A percentile compares a stretch with the other conserved stretches of the same genome.
Conservation (phyloP, 2,113 vertebrate species). For the Chionomys nivalis region DNA sequence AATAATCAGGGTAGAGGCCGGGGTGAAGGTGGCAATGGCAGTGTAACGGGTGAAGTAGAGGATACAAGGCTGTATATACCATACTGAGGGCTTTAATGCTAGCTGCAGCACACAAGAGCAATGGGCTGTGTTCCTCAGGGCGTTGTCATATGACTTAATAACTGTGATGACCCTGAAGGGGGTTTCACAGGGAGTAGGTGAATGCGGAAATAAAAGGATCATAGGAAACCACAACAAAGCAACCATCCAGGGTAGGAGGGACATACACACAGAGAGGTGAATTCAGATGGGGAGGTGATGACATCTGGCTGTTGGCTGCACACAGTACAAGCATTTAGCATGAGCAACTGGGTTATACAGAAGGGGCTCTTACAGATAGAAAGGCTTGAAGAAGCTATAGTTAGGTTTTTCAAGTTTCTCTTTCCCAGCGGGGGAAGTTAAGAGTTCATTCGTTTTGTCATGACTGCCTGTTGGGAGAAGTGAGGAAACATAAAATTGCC, state of each 20-base stretch:
- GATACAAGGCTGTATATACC: not conserved
- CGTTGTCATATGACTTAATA: not conserved
- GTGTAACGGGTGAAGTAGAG: not conserved
- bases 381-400: not conserved
- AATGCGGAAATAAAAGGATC: not conserved
- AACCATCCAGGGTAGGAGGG: not conserved
- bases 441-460: not conserved
- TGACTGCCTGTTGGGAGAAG: not conserved
- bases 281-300: not conserved
- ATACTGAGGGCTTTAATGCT: not conserved
- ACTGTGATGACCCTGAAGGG: not conserved
- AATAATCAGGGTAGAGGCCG: not conserved
- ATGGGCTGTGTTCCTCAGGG: not conserved
- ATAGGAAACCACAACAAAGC: not conserved
- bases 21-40: not conserved
- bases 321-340: not conserved
- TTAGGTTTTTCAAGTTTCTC: not conserved
- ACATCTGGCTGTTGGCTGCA: not conserved
- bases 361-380: not conserved
- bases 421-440: not conserved
- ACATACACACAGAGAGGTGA: not conserved
- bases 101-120: not conserved
- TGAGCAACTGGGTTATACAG: not conserved
- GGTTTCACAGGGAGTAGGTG: not conserved
- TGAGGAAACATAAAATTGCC: slow-evolving; percentile 6